Evolutionary conservation across 2,888 invertebrate genomes (phyloP), one percentile per base, ranked within the genome.

Genomic region (Drosophila peninsularis): DNA sequence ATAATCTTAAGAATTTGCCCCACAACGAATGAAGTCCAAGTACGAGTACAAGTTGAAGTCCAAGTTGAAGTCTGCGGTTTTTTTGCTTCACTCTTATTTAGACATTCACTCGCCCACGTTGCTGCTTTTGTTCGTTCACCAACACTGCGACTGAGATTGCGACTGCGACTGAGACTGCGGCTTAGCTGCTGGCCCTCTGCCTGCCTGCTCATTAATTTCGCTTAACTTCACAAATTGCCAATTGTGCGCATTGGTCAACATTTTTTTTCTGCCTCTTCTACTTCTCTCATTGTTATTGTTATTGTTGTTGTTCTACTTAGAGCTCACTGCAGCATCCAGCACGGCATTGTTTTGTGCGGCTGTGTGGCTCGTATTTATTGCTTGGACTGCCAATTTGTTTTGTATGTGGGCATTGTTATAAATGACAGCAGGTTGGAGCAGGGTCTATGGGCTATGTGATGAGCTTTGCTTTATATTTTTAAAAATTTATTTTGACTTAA

Each of bases 161-260:
- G 39, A 42, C 70, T 72, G 45, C 5, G 45, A 10, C 44, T 27
- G 45, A n/a, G 27, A 11, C 41, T 42, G 42, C 27, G 39, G 47
- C 70, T 72, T 49, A 47, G 61, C 56, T 53, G 42, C 11, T 24
- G n/a, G 52, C 52, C n/a, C 32, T 32, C 32, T 50, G 50, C 50
- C 67, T 62, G 61, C 53, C 67, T 62, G 71, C 85, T 85, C 89
- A 85, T 88, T 89, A 85, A 89, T 88, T 88, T 84, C 85, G 88
- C 85, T 89, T 84, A 85, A 87, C 88, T 88, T 89, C 88, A 89
- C 89, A 89, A 89, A 89, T 87, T 85, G 89, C 85, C 88, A 89
- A 85, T 85, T 87, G 85, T 87, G 85, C 88, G 78, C 83, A 83
- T 88, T 83, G 83, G 83, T 88, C 83, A 88, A 83, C 88, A 83